phyloP scores from a whole-genome alignment of 2,113 vertebrate species.

The Salminus brasiliensis region DNA sequence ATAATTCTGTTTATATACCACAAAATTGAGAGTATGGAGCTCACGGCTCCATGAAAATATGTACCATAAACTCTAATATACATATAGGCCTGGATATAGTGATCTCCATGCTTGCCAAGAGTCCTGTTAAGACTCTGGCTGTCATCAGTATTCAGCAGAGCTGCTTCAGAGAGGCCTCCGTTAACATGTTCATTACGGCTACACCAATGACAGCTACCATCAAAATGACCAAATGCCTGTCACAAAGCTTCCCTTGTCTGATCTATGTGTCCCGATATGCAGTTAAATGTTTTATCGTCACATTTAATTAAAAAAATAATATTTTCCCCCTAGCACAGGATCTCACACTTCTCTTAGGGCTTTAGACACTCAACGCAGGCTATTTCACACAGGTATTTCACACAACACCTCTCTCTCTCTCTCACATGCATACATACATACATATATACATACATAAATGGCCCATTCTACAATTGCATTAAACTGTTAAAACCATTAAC shows the following conservation, averaged over 20 bases:
- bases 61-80: no score
- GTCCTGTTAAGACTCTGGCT: background rate
- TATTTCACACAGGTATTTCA: background rate
- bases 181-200: slow-evolving; percentile 3
- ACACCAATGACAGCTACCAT: background rate
- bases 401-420: no score
- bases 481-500: no score
- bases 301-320: slow-evolving; percentile 4
- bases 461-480: no score
- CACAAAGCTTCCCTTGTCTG: background rate
- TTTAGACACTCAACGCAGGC: no score
- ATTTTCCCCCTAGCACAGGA: background rate
- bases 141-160: background rate
- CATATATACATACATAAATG: no score
- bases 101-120: background rate
- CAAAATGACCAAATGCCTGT: slow-evolving; percentile 8
- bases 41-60: no score
- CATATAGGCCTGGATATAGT: no score
- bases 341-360: background rate
- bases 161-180: background rate
- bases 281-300: background rate
- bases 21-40: no score
- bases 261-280: background rate
- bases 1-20: no score
- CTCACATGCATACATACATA: no score